Evolutionary conservation across 2,113 vertebrate genomes (phyloP).

Genomic region (Dromas ardeola): DNA sequence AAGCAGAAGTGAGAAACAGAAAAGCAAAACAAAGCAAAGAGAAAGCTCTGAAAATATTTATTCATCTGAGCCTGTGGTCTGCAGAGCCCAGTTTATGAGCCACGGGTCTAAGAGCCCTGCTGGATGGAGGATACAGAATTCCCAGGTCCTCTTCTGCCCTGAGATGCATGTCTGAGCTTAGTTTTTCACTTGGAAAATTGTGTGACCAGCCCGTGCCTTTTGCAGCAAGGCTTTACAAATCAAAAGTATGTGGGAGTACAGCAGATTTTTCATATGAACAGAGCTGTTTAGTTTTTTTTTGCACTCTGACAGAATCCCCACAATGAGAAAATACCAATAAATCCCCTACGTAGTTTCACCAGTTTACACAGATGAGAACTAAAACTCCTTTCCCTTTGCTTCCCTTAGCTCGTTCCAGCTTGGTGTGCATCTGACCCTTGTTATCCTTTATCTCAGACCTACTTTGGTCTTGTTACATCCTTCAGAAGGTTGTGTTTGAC

Average conservation of each 20-base stretch:
- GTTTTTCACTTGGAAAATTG: neutral
- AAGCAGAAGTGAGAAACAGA: neutral
- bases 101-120: neutral
- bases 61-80: neutral
- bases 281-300: neutral
- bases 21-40: neutral
- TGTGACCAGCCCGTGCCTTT: neutral
- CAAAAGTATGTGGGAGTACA: neutral
- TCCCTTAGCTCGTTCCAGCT: neutral
- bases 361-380: neutral
- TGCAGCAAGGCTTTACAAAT: neutral
- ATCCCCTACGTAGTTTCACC: neutral
- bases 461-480: neutral
- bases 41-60: neutral
- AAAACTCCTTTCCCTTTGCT: neutral
- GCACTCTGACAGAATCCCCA: neutral
- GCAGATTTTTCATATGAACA: neutral
- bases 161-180: neutral
- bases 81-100: neutral
- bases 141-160: neutral
- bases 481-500: neutral
- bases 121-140: neutral
- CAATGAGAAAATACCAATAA: neutral
- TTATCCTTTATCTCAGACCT: neutral
- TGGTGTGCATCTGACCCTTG: neutral